Percentiles rank a stretch among this genome's conserved stretches.
These are phyloP conservation scores for Otocyon megalotis DNA, from an alignment of 2,113 vertebrate genomes.

Conservation along the genomic window DNA sequence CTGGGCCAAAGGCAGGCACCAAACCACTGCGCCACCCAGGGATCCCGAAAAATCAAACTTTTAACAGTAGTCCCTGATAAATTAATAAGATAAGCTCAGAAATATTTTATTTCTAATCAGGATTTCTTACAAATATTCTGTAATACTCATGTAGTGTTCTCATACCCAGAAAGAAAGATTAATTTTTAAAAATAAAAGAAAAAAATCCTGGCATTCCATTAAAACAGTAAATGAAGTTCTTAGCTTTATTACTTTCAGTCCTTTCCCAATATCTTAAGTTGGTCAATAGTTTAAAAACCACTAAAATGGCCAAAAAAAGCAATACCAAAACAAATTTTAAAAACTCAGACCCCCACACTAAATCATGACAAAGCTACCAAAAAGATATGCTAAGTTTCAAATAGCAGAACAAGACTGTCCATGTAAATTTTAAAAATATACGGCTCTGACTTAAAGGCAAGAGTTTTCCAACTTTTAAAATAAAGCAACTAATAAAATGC, in stretches of 20 bases:
- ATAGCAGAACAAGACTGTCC: neutral
- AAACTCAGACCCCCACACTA: neutral
- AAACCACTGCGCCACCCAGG: no score
- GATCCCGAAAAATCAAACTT: neutral
- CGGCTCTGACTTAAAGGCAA: neutral
- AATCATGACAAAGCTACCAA: neutral
- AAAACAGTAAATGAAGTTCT: neutral
- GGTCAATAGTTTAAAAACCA: neutral
- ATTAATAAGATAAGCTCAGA: neutral
- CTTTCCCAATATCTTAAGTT: slow-evolving; percentile 21
- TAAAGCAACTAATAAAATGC: neutral
- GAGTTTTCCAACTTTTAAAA: slow-evolving; percentile 8
- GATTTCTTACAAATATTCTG: neutral
- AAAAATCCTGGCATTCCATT: neutral
- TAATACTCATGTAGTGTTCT: neutral
- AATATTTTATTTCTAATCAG: neutral
- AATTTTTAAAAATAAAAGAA: neutral
- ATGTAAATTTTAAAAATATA: neutral
- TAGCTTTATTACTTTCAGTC: neutral
- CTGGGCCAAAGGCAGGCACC: no score
- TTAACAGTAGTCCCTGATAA: neutral
- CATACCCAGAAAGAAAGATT: neutral
- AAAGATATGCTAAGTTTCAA: neutral
- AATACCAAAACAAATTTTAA: neutral
- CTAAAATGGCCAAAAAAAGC: neutral